phyloP scores from a whole-genome alignment of 2,113 vertebrate genomes.

The Pardalotus punctatus region DNA sequence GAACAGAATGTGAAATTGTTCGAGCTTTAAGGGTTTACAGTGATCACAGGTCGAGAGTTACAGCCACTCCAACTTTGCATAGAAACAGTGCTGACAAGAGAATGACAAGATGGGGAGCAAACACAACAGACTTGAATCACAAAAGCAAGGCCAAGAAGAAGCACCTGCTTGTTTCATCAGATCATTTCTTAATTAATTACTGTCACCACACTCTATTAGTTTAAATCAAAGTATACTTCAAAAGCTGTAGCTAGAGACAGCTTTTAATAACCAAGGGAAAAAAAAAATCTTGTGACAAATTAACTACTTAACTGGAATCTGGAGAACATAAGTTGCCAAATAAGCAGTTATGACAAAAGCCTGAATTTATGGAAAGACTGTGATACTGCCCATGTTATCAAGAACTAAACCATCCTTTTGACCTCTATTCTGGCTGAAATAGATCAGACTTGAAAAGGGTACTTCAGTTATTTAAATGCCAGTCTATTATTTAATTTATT shows the following conservation, averaged over 20 bases:
- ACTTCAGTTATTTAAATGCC: neutral
- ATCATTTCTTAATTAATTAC: neutral
- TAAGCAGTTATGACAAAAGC: neutral
- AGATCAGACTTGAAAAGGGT: neutral
- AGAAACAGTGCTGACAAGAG: neutral
- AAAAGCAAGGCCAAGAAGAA: neutral
- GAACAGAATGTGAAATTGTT: neutral
- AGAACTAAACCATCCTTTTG: neutral
- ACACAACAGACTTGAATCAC: neutral
- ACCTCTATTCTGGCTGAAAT: neutral
- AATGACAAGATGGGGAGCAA: neutral
- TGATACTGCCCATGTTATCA: neutral
- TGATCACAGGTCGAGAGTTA: neutral
- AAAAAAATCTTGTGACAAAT: neutral
- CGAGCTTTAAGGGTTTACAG: neutral
- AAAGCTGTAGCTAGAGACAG: neutral
- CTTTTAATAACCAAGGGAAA: neutral
- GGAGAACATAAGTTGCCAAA: neutral
- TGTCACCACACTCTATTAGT: neutral
- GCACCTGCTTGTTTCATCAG: neutral
- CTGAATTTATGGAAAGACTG: neutral
- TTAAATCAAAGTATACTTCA: neutral
- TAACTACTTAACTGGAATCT: neutral
- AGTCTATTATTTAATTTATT: neutral
- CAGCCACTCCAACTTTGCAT: neutral